phyloP scores from a whole-genome alignment of 2,888 invertebrate species.

The Amiota mariae region DNA sequence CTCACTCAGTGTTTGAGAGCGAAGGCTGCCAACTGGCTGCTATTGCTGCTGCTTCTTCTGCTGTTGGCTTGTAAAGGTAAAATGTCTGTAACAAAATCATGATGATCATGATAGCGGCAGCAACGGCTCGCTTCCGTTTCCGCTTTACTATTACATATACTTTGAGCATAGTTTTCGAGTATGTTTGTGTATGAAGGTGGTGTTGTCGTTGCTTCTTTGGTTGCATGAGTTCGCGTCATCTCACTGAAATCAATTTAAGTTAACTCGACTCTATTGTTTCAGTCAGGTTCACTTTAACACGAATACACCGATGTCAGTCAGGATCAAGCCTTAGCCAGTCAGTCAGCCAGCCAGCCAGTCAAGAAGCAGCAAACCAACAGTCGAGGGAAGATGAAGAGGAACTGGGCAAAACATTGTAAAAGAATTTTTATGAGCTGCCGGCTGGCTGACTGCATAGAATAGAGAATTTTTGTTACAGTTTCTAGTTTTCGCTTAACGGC shows the following conservation, averaged over 20 bases:
- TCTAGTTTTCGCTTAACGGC: conserved; percentile 45
- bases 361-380: too few relatives aligned
- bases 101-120: conserved; percentile 10
- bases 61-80: conserved; percentile 1
- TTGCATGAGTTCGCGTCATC: conserved; percentile 40
- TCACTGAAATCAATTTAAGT: conserved; percentile 67
- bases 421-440: conserved; percentile 69
- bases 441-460: conserved; percentile 46
- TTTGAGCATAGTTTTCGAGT: conserved; percentile 35
- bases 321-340: conserved; percentile 20
- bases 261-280: conserved; percentile 67
- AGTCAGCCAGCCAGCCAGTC: background rate
- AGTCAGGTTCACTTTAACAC: conserved; percentile 51
- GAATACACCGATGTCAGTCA: background rate
- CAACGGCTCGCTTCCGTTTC: conserved; percentile 33
- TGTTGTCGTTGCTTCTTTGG: too few relatives aligned
- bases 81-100: conserved; percentile 26
- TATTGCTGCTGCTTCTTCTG: background rate
- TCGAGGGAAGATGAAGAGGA: background rate
- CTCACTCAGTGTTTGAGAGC: background rate
- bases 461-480: conserved; percentile 25
- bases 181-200: too few relatives aligned
- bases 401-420: conserved; percentile 47
- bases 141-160: conserved; percentile 32
- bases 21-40: background rate